Base-by-base conservation (phyloP, 2,888 invertebrate species). In the Macaria liturata region DNA sequence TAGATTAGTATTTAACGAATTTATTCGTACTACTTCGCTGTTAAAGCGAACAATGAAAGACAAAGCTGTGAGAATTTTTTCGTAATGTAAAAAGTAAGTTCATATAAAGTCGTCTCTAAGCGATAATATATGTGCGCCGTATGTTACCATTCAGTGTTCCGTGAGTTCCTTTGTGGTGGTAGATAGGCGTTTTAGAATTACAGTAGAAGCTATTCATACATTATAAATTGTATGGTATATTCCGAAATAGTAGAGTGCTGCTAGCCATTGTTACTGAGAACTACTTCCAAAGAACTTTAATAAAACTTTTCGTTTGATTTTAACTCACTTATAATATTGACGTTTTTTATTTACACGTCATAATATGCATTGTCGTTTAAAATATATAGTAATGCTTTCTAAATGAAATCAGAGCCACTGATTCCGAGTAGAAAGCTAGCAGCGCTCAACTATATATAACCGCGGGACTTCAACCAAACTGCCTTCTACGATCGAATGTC, bases 41-140 rank as follows among this genome's bases (percentile, higher is more conserved):
- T 69, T 70, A 81, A 81, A 57, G 91, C 89, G 90, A 89, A 84
- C 85, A 86, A 92, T 89, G 92, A 92, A 92, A 92, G 92, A 92
- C 92, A 92, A 91, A 91, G 87, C 59, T 60, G 59, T 60, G 59
- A 60, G 59, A 60, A 60, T 88, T 88, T 86, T 85, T 82, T 86
- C 88, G 75, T 89, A 90, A 83, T 90, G 87, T 90, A 89, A 86
- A 87, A 87, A 84, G 83, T 89, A 85, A 88, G 85, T 86, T 86
- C 83, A 83, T 86, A 86, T 83, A 49, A 34, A 39, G 81, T 82
- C 75, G 70, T 88, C 45, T 9, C 51, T 51, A 86, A 84, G 83
- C 78, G 76, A 82, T 71, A 76, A 76, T 75, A 61, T 68, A 78
- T 82, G 74, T 81, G 73, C 78, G 77, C 72, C 72, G 68, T 78